Conservation (phyloP, 2,888 invertebrate genomes). For the Drosophila dives region DNA sequence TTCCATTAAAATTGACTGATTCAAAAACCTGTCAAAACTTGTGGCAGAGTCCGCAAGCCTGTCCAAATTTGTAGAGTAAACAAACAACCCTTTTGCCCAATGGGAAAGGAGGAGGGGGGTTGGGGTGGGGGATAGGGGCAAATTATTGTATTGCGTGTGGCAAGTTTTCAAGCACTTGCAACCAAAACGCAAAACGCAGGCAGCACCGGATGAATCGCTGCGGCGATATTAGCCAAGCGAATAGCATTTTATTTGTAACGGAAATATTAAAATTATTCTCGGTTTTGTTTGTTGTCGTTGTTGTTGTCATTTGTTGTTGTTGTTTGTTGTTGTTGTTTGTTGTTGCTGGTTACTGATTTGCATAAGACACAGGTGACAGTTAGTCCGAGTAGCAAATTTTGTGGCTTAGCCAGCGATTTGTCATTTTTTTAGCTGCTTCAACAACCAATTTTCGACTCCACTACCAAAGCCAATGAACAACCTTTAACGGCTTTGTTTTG, state of each 20-base stretch:
- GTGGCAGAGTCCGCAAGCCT: neutral
- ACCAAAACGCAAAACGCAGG: conserved; percentile 66
- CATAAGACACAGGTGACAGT: conserved; percentile 68
- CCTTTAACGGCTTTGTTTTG: neutral
- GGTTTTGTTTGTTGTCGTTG: conserved; percentile 43
- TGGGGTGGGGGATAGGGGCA: conserved; percentile 22
- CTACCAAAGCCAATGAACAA: conserved; percentile 3
- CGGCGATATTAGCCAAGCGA: conserved; percentile 79
- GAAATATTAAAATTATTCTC: conserved; percentile 78
- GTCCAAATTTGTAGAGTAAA: conserved; percentile 19
- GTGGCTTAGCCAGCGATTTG: conserved; percentile 20
- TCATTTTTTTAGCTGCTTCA: conserved; percentile 30
- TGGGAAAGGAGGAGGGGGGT: neutral
- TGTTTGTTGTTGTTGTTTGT: neutral
- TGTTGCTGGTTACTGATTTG: conserved; percentile 52
- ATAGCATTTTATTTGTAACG: conserved; percentile 78
- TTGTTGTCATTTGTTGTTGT: neutral
- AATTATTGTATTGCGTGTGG: conserved; percentile 77
- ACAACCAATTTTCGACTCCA: neutral
- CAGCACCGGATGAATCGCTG: conserved; percentile 72
- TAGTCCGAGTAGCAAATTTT: conserved; percentile 1
- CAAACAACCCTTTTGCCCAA: conserved; percentile 18
- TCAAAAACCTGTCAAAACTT: no score
- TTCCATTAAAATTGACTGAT: neutral
- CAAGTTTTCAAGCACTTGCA: conserved; percentile 66